These are phyloP conservation scores for Drosophila pallidifrons DNA, from an alignment of 1,140 invertebrate genomes.

Conservation along the genomic window DNA sequence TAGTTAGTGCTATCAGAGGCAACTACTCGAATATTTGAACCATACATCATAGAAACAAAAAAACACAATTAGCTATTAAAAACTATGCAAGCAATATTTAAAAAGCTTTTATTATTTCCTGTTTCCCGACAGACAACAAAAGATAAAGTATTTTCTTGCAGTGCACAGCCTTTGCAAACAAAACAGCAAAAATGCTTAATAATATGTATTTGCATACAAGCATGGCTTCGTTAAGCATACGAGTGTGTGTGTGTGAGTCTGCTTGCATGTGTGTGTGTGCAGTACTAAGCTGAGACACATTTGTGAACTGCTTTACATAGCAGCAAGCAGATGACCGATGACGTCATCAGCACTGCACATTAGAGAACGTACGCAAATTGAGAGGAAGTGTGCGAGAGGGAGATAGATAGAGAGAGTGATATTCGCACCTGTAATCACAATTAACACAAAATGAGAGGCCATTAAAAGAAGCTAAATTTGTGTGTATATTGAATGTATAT, in stretches of 20 bases:
- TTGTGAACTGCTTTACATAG: conserved; percentile 17
- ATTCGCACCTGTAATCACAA: conserved; percentile 38
- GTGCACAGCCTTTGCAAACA: conserved; percentile 35
- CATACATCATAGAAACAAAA: background rate
- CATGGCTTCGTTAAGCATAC: background rate
- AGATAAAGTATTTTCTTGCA: background rate
- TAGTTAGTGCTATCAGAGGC: conserved; percentile 1
- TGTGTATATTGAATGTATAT: conserved; percentile 4
- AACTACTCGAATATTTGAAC: background rate
- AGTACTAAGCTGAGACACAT: conserved; percentile 9
- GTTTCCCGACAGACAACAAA: background rate
- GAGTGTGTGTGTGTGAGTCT: background rate
- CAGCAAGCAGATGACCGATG: conserved; percentile 18
- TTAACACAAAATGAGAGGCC: conserved; percentile 52
- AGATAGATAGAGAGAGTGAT: background rate
- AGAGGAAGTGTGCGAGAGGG: background rate
- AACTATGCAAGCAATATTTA: background rate
- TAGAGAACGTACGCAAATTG: background rate
- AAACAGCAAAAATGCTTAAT: conserved; percentile 38
- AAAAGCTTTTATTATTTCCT: background rate
- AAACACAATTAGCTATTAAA: conserved; percentile 3
- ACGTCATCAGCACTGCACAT: conserved; percentile 20
- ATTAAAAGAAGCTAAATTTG: conserved; percentile 32
- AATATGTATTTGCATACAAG: conserved; percentile 14
- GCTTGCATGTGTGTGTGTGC: background rate